Conservation (phyloP, 2,888 invertebrate species). For the Steinernema scapterisci region DNA sequence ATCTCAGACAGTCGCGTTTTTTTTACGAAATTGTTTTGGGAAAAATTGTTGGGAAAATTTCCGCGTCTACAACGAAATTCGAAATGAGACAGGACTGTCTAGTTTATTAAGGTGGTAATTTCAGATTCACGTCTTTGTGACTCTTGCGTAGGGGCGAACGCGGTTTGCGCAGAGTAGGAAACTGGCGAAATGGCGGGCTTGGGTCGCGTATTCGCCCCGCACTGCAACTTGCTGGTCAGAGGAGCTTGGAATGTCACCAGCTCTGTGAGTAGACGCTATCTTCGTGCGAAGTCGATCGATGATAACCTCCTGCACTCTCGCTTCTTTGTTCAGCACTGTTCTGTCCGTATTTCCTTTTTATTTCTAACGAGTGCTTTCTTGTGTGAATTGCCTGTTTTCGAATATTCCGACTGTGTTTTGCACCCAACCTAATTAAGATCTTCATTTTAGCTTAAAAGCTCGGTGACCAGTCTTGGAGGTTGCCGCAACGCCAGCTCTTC, state of each 20-base stretch:
- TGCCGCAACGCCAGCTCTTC: slow-evolving; percentile 19
- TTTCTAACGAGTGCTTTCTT: slow-evolving; percentile 2
- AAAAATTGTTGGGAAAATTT: too few species aligned
- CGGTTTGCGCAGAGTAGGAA: neutral
- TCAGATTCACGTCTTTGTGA: too few species aligned
- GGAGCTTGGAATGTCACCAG: slow-evolving; percentile 13
- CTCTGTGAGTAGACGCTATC: slow-evolving; percentile 20
- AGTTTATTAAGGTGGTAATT: too few species aligned
- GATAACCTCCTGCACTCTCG: neutral
- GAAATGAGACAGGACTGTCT: too few species aligned
- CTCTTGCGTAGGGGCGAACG: neutral
- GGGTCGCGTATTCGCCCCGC: slow-evolving; percentile 16
- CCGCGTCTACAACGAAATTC: too few species aligned
- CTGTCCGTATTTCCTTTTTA: slow-evolving; percentile 8
- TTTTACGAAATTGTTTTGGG: too few species aligned
- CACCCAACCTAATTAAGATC: neutral
- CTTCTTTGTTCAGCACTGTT: slow-evolving; percentile 1
- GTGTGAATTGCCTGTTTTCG: neutral
- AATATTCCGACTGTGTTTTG: neutral
- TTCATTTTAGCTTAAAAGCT: slow-evolving; percentile 1
- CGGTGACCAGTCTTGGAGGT: slow-evolving; percentile 23
- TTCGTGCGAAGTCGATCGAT: neutral
- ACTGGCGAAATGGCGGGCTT: slow-evolving; percentile 16
- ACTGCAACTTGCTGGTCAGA: neutral
- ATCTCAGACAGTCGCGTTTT: too few species aligned